These are phyloP conservation scores for Ciconia stormi DNA, from an alignment of 2,113 vertebrate genomes.

Conservation along the genomic window DNA sequence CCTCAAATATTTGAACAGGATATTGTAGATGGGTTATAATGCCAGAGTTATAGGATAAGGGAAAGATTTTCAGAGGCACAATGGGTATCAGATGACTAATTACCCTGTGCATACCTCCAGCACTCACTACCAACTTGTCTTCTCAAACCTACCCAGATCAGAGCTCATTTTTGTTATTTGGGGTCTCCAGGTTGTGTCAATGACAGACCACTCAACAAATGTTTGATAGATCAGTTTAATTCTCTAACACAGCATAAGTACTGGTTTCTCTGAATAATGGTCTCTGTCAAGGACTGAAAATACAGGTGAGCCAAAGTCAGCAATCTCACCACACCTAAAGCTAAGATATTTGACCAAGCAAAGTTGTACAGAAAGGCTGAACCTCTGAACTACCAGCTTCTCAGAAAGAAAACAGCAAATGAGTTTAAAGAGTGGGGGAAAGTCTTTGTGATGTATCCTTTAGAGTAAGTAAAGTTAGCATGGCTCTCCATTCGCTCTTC, in stretches of 20 bases:
- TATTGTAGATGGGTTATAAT: not conserved
- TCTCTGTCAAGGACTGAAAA: not conserved
- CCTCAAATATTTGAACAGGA: not conserved
- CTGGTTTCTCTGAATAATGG: not conserved
- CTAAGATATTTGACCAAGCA: fast-evolving
- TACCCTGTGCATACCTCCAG: not conserved
- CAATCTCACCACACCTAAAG: not conserved
- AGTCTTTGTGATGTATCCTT: not conserved
- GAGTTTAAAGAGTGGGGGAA: not conserved
- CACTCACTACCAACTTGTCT: not conserved
- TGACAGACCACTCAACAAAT: not conserved
- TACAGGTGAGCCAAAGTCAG: not conserved
- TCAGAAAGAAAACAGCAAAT: not conserved
- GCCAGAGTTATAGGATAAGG: not conserved
- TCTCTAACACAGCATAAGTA: not conserved
- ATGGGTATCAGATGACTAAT: not conserved
- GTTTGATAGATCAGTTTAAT: not conserved
- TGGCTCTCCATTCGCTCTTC: not conserved
- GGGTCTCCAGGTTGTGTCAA: not conserved
- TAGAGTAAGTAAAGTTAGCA: not conserved
- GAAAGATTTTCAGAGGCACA: not conserved
- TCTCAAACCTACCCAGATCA: not conserved
- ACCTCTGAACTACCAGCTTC: not conserved
- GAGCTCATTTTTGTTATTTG: not conserved
- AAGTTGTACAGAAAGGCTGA: not conserved